A percentile compares a stretch with the other conserved stretches of the same genome.
Conservation (phyloP, 2,113 vertebrate species). For the Emydocephalus ijimae region DNA sequence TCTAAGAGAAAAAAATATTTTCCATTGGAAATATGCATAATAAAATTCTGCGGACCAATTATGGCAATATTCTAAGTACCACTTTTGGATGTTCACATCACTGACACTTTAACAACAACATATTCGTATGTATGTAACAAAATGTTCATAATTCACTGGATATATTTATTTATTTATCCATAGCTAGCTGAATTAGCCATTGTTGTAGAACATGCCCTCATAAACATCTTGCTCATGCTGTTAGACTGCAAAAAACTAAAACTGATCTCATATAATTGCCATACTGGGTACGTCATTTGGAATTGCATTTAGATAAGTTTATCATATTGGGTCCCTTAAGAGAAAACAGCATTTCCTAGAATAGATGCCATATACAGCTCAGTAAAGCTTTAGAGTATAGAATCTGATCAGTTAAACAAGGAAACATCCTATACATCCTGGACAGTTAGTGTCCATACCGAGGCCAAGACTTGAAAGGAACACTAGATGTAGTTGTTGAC, state of each 20-base stretch:
- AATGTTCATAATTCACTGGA: background rate
- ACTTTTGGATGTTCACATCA: background rate
- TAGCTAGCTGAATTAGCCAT: background rate
- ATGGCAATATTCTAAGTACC: background rate
- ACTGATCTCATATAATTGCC: background rate
- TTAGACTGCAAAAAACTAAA: background rate
- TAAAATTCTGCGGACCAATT: background rate
- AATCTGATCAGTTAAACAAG: background rate
- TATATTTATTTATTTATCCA: background rate
- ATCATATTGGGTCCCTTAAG: background rate
- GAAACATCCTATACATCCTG: background rate
- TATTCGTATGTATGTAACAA: background rate
- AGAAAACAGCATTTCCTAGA: background rate
- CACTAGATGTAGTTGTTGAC: background rate
- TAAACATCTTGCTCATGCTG: background rate
- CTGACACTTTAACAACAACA: background rate
- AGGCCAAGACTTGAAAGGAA: background rate
- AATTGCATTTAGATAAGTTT: background rate
- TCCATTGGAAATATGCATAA: background rate
- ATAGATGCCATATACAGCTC: background rate
- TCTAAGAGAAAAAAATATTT: background rate
- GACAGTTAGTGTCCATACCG: background rate
- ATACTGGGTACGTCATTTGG: background rate
- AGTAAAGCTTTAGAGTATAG: background rate
- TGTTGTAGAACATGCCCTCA: background rate